These are phyloP conservation scores for Elymnias hypermnestra DNA, from an alignment of 1,140 invertebrate genomes.

Conservation along the genomic window DNA sequence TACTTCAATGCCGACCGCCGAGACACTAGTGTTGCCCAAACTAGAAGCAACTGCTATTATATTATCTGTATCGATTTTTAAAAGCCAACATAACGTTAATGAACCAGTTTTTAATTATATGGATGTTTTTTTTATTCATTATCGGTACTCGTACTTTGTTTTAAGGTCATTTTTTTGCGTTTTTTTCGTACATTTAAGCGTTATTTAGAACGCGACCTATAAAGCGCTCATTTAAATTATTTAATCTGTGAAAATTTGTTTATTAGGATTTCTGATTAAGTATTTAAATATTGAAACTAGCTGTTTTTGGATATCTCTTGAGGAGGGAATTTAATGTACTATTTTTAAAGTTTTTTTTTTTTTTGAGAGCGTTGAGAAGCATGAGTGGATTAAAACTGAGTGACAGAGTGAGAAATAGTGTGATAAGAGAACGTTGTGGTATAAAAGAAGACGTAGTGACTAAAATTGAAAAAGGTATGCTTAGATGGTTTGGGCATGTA, in stretches of 20 bases:
- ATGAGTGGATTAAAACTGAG: too few relatives aligned
- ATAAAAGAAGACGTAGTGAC: too few relatives aligned
- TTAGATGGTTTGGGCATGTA: too few relatives aligned
- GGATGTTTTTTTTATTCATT: constrained; percentile 15
- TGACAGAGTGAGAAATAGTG: too few relatives aligned
- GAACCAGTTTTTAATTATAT: constrained; percentile 23
- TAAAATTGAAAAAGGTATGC: too few relatives aligned
- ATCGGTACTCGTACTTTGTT: constrained; percentile 12
- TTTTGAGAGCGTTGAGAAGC: too few relatives aligned
- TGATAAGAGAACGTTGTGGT: too few relatives aligned
- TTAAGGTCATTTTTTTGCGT: constrained; percentile 23
- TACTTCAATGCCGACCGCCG: constrained; percentile 48
- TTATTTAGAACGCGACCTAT: constrained; percentile 11
- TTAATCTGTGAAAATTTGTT: neutral
- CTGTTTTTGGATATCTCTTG: too few relatives aligned
- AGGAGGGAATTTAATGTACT: too few relatives aligned
- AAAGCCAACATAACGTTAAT: constrained; percentile 20
- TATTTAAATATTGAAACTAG: too few relatives aligned
- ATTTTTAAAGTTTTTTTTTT: too few relatives aligned
- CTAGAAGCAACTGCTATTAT: constrained; percentile 32
- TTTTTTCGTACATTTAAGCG: neutral
- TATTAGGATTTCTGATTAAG: neutral
- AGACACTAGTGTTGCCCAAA: constrained; percentile 33
- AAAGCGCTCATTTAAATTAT: constrained; percentile 3
- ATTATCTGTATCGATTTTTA: constrained; percentile 27